Evolutionary conservation across 2,888 invertebrate genomes (phyloP).

Genomic region (Clusia tigrina): DNA sequence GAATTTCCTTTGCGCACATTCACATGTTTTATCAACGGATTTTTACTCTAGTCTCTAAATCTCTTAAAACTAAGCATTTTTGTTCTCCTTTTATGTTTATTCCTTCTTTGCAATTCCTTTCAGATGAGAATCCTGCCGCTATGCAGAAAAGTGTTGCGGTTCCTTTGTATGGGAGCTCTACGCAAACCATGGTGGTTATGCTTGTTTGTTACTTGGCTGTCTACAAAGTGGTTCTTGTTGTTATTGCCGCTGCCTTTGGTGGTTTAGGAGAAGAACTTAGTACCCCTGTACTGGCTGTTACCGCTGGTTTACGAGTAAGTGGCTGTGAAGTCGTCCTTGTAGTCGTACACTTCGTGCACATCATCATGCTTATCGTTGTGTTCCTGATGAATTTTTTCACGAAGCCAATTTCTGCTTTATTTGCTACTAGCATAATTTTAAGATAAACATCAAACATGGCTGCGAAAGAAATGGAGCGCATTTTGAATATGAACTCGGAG

Average conservation of each 20-base stretch:
- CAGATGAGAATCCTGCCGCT: constrained; percentile 87
- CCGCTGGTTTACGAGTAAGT: too few relatives aligned
- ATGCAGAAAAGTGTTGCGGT: constrained; percentile 81
- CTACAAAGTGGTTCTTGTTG: constrained; percentile 13
- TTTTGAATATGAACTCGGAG: not conserved
- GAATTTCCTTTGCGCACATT: too few relatives aligned
- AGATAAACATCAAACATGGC: constrained; percentile 16
- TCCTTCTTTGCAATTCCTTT: constrained; percentile 41
- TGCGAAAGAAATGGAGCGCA: constrained; percentile 21
- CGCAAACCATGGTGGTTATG: constrained; percentile 16
- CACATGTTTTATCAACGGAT: not conserved
- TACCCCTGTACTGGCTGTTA: constrained; percentile 18
- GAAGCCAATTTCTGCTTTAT: constrained; percentile 15
- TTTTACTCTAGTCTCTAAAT: not conserved
- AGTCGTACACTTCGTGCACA: not conserved
- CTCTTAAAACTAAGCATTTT: not conserved
- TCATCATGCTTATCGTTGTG: not conserved
- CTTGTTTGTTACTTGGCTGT: constrained; percentile 9
- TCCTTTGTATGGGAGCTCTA: constrained; percentile 22
- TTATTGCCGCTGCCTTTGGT: constrained; percentile 21
- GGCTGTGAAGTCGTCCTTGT: constrained; percentile 5
- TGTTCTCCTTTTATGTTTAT: constrained; percentile 19
- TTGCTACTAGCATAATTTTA: constrained; percentile 13
- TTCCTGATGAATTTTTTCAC: not conserved
- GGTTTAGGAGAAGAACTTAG: not conserved